A percentile compares a stretch with the other conserved stretches of the same genome.
Evolutionary conservation across 2,113 vertebrate species (phyloP).

Genomic region (Cricetomys ansorgei): DNA sequence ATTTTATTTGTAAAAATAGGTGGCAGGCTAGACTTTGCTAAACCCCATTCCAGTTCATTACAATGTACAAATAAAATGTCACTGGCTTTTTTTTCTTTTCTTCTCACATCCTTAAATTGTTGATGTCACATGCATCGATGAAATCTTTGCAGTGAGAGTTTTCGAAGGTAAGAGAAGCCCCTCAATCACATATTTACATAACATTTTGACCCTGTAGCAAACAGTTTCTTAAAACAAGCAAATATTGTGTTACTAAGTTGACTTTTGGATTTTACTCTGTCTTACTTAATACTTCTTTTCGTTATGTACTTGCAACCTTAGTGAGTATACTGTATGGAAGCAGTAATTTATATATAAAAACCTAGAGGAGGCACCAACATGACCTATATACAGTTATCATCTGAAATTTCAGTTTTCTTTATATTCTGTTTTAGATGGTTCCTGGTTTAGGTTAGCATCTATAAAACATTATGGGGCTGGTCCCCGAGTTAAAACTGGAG

Average conservation of each 20-base stretch:
- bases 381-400: not conserved
- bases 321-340: not conserved
- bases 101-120: conserved; percentile 35
- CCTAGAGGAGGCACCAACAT: not conserved
- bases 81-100: conserved; percentile 27
- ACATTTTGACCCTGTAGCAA: conserved; percentile 15
- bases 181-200: not conserved
- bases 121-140: not conserved
- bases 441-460: not conserved
- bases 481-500: conserved; percentile 17
- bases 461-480: conserved; percentile 23
- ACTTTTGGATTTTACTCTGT: not conserved
- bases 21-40: not conserved
- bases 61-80: not conserved
- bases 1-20: conserved; percentile 46
- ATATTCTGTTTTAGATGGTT: conserved; percentile 19
- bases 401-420: conserved; percentile 57
- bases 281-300: not conserved
- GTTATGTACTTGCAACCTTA: not conserved
- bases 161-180: conserved; percentile 12
- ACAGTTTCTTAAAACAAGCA: conserved; percentile 9
- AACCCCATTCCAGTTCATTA: not conserved
- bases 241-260: not conserved
- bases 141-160: not conserved
- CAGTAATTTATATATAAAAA: not conserved